These are phyloP conservation scores for Pandemis heparana DNA, from an alignment of 2,888 invertebrate species.

Conservation along the genomic window DNA sequence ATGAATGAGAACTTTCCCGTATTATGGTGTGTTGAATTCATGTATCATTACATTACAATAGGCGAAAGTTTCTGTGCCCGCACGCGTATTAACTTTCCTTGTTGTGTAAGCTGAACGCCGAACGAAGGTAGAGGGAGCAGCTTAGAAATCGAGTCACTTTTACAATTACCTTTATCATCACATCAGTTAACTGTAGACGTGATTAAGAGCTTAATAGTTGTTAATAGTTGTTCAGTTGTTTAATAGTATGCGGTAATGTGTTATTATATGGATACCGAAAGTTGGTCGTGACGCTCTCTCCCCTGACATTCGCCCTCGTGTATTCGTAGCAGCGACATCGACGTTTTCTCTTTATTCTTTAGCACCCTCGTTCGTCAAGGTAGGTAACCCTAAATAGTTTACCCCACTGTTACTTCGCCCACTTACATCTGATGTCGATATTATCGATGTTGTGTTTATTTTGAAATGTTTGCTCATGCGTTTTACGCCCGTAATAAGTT, in stretches of 20 bases:
- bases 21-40: conserved; percentile 54
- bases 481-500: conserved; percentile 8
- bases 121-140: conserved; percentile 79
- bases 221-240: conserved; percentile 48
- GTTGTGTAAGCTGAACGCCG: conserved; percentile 82
- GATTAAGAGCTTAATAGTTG: conserved; percentile 51
- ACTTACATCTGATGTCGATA: conserved; percentile 50
- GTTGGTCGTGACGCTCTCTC: conserved; percentile 32
- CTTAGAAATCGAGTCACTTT: conserved; percentile 80
- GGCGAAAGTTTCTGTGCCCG: conserved; percentile 81
- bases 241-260: conserved; percentile 41
- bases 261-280: conserved; percentile 37
- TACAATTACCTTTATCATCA: conserved; percentile 65
- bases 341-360: conserved; percentile 73
- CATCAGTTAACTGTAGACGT: conserved; percentile 59
- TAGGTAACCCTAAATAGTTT: conserved; percentile 70
- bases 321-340: conserved; percentile 68
- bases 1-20: conserved; percentile 26
- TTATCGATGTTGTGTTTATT: conserved; percentile 49
- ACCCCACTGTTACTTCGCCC: conserved; percentile 62
- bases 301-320: conserved; percentile 50
- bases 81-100: conserved; percentile 83
- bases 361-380: conserved; percentile 75
- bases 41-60: conserved; percentile 64
- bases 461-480: conserved; percentile 46